These are phyloP conservation scores for Gnathonemus longibarbis DNA, from an alignment of 2,113 vertebrate genomes.

Conservation along the genomic window DNA sequence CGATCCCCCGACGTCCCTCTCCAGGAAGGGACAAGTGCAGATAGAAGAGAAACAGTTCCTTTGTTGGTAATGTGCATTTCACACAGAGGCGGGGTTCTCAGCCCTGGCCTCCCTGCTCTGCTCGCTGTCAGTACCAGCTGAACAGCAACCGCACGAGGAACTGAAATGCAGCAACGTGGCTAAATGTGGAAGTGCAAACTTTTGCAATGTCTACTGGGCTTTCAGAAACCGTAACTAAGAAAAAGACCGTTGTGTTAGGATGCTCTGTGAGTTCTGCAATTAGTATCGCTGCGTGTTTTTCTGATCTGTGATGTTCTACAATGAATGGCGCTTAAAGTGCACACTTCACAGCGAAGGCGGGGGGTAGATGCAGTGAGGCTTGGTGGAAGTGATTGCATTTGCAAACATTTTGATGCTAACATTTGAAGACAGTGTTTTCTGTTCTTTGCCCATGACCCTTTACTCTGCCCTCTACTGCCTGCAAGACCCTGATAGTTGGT, in stretches of 20 bases:
- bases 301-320: not conserved
- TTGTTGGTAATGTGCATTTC: not conserved
- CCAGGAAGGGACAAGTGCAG: not conserved
- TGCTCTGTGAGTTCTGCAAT: not conserved
- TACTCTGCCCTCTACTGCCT: not conserved
- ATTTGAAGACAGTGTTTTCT: not conserved
- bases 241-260: not conserved
- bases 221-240: not conserved
- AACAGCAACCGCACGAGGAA: not conserved
- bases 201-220: not conserved
- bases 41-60: not conserved
- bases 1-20: not conserved
- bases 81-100: not conserved
- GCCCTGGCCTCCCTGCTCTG: no score
- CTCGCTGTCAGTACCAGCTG: not conserved
- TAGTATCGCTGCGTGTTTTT: not conserved
- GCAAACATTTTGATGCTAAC: not conserved
- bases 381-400: not conserved
- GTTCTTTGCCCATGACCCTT: not conserved
- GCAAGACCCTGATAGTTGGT: not conserved
- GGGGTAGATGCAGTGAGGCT: not conserved
- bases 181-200: slow-evolving; percentile 7
- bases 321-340: not conserved
- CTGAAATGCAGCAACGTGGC: not conserved
- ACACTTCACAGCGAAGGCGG: not conserved